Percentiles rank a stretch among this genome's conserved stretches.
phyloP scores from a whole-genome alignment of 2,888 invertebrate species.

The Lasius fuliginosus region DNA sequence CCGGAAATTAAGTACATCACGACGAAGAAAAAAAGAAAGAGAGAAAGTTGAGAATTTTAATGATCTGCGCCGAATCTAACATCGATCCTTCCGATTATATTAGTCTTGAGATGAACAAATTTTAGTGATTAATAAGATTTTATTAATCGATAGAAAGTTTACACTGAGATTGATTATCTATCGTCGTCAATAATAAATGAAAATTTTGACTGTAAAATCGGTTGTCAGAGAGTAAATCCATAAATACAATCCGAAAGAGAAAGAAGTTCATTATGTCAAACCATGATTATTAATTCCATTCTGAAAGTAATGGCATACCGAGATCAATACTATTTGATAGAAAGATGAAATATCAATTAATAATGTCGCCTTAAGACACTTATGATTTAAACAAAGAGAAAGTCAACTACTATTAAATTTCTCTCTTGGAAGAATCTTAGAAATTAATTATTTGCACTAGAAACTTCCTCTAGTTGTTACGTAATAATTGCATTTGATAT shows the following conservation, averaged over 20 bases:
- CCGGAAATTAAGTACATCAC: conserved; percentile 78
- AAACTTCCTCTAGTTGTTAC: not conserved
- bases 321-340: not conserved
- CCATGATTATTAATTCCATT: not conserved
- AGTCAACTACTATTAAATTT: conserved; percentile 43
- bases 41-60: conserved; percentile 41
- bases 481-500: conserved; percentile 11
- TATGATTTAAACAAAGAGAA: conserved; percentile 59
- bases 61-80: not conserved
- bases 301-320: not conserved
- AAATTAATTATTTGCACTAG: not conserved
- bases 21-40: conserved; percentile 76
- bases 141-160: not conserved
- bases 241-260: not conserved
- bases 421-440: conserved; percentile 19
- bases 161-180: not conserved
- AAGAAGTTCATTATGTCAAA: not conserved
- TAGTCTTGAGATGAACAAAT: not conserved
- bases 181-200: not conserved
- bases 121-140: not conserved
- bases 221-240: not conserved
- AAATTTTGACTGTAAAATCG: not conserved
- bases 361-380: not conserved
- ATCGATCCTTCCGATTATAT: not conserved
- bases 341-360: conserved; percentile 23